Percentiles rank a stretch among this genome's conserved stretches.
Conservation (phyloP, 2,113 vertebrate genomes). For the Dissostichus mawsoni region DNA sequence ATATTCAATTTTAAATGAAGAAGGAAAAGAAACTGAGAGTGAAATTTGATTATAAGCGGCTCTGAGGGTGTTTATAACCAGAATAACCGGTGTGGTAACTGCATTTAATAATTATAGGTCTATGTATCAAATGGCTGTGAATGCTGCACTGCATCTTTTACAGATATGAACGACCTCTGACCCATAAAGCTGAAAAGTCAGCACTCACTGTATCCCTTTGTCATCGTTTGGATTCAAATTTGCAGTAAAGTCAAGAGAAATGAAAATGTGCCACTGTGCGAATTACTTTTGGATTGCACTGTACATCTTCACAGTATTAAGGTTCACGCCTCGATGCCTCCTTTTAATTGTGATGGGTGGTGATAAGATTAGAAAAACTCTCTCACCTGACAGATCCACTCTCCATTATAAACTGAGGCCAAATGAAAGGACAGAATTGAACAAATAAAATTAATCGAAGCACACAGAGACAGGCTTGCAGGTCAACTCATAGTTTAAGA, state of each 20-base stretch:
- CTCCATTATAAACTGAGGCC: no score
- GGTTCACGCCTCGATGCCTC: neutral
- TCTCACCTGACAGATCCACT: neutral
- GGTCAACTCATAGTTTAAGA: no score
- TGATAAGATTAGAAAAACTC: neutral
- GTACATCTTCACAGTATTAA: neutral
- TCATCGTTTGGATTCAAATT: neutral
- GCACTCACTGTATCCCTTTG: constrained; percentile 1
- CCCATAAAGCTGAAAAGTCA: neutral
- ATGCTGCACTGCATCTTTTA: neutral
- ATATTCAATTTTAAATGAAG: neutral
- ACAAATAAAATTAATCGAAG: no score
- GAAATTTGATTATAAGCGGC: neutral
- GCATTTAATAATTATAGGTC: neutral
- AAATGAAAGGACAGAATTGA: no score
- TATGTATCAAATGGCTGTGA: neutral
- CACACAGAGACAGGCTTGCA: no score
- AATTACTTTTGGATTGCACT: neutral
- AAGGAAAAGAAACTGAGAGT: neutral
- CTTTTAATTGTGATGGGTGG: neutral
- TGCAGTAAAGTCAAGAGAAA: neutral
- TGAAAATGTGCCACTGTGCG: neutral
- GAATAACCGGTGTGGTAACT: neutral
- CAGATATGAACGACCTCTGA: neutral
- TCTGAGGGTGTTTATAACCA: neutral